Conservation (phyloP, 2,888 invertebrate species). For the Pseudococcus longispinus region DNA sequence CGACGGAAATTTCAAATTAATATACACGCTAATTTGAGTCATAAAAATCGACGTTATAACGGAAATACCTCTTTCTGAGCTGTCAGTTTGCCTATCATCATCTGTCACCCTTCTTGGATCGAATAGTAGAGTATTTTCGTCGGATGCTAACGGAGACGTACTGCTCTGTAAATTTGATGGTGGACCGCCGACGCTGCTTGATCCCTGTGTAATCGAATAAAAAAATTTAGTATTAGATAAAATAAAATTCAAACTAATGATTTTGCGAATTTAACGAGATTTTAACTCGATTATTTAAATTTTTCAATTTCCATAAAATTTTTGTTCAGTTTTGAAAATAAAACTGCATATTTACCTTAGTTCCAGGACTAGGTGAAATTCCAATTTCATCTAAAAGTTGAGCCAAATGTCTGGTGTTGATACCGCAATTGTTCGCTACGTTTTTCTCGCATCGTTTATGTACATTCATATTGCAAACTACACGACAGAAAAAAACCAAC, state of each 20-base stretch:
- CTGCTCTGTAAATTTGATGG: constrained; percentile 49
- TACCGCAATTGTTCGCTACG: constrained; percentile 99
- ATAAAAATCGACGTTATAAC: not conserved
- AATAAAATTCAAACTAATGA: not conserved
- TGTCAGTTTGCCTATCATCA: constrained; percentile 42
- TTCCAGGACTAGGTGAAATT: constrained; percentile 50
- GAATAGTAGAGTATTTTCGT: not conserved
- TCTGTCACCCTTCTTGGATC: constrained; percentile 7
- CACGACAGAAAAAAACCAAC: constrained; percentile 14
- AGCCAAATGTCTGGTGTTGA: constrained; percentile 96
- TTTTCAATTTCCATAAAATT: not conserved
- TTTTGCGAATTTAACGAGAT: not conserved
- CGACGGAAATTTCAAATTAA: constrained; percentile 59
- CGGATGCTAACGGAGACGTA: constrained; percentile 28
- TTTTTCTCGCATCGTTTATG: constrained; percentile 99
- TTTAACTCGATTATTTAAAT: not conserved
- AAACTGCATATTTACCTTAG: constrained; percentile 49
- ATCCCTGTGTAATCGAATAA: not conserved
- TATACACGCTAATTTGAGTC: not conserved
- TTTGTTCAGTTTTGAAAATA: too few relatives aligned
- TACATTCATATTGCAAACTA: constrained; percentile 95
- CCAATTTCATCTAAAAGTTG: constrained; percentile 90
- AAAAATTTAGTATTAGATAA: not conserved
- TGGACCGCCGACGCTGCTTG: constrained; percentile 48
- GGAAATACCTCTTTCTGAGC: constrained; percentile 48